Base-by-base conservation (phyloP, 2,888 invertebrate genomes). In the Archaeoteleia sp. region DNA sequence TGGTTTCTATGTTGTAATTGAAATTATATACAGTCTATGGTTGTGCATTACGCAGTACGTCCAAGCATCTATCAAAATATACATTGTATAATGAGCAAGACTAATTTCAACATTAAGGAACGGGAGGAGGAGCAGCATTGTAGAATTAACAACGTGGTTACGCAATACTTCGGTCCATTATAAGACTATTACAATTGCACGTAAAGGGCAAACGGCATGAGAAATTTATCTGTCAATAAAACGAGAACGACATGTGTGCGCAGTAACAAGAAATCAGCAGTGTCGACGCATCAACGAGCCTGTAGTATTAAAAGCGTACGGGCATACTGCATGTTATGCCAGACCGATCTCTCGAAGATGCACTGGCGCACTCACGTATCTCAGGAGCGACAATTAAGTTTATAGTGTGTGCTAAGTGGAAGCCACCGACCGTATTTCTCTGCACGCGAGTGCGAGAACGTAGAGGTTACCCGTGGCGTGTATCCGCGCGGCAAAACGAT, bases 351-450 rank as follows among this genome's bases (percentile, higher is more conserved):
- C 35, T 40, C 49, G 48, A 62, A 57, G 37, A 62, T 30, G 35
- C 30, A 10, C 45, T 14, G 29, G 29, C 39, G 39, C 46, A 35
- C 62, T 63, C 60, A 67, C 67, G 70, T 67, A 67, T 49, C 58
- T 43, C 71, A 48, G 72, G 55, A 71, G 73, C 67, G 68, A 71
- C 73, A 66, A 74, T 74, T 74, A 72, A 74, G 40, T 71, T 70
- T 69, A 73, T 67, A 66, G 62, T 61, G 73, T 70, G 71, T 63
- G 67, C 68, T 77, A 73, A 76, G 72, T 73, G 70, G 67, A 72
- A 74, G 72, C 73, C 74, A 72, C 72, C 72, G 66, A 62, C 63
- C 55, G 68, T 70, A 58, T 70, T 68, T 67, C 66, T 61, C 46
- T 68, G 67, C 73, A 70, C 67, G 74, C 71, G 57, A 65, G 51